These are phyloP conservation scores for Drosophila melanica DNA, from an alignment of 1,140 invertebrate species.

Conservation along the genomic window DNA sequence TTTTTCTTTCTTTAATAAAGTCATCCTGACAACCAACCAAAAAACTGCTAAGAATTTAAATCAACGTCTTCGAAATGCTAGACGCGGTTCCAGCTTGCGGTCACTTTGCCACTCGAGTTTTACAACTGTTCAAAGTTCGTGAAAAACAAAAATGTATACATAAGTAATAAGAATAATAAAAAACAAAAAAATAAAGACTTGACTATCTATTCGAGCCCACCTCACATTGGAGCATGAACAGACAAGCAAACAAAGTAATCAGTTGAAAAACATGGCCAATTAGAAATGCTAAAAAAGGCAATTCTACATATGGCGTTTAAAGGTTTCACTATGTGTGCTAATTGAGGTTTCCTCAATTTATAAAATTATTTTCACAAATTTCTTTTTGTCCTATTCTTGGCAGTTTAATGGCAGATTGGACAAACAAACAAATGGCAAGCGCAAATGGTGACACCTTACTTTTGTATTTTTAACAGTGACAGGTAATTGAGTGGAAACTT, in stretches of 20 bases:
- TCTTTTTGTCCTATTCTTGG: not conserved
- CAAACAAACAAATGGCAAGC: conserved; percentile 8
- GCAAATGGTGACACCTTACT: conserved; percentile 34
- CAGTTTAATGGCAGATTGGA: not conserved
- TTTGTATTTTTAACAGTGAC: conserved; percentile 30
- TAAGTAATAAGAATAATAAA: no score
- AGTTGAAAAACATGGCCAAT: not conserved
- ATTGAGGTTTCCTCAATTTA: conserved; percentile 7
- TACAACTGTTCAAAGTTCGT: not conserved
- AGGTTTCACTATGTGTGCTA: no score
- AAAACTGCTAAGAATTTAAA: not conserved
- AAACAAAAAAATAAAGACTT: no score
- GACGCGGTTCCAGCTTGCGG: not conserved
- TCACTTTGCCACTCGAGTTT: not conserved
- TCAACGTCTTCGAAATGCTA: not conserved
- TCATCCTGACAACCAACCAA: conserved; percentile 12
- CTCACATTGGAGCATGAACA: no score
- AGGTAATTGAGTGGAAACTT: conserved; percentile 80
- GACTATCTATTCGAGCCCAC: no score
- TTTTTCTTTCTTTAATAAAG: conserved; percentile 30
- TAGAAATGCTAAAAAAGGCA: not conserved
- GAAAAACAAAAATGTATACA: no score
- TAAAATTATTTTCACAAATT: not conserved
- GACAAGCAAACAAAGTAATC: no score
- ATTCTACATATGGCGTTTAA: no score